Base-by-base conservation (phyloP, 2,797 vertebrate genomes). In the Sebastes kiyomatsui region DNA sequence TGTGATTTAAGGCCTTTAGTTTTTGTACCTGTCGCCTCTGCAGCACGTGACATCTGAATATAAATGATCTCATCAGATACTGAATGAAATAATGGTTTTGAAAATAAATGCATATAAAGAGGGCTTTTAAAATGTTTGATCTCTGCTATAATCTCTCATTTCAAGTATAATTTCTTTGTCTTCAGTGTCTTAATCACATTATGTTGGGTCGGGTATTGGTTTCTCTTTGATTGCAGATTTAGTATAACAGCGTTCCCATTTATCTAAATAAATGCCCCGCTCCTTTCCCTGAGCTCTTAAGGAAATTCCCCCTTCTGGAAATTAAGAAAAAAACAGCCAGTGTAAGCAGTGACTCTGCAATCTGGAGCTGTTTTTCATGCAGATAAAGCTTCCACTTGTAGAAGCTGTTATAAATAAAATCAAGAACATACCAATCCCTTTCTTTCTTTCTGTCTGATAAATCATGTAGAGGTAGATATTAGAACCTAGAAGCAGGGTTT, bases 401-500 rank as follows among this genome's bases (percentile, higher is more conserved):
- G 59, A 54, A 49, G 18, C 52, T 73, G 85, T 81, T 79, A 75
- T 77, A 74, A 81, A 85, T 78, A 82, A 67, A 83, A 79, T 64
- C 25, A 76, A 78, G 55, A 83, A 67, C 13, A 35, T 46, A 77
- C 56, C 58, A 20, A 83, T 76, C 67, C 42, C 33, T 35, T 12
- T 35, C 70, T 79, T 49, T 72, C 70, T 42, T 33, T 65, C 65
- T 75, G 11, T 75, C 82, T 83, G 72, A 52, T 5, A 65, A 75
- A 80, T 83, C 59, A 67, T 61, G 22, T 13, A 61, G 93, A 93
- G 90, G 93, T 91, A 93, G 91, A 92, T 80, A 83, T 85, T 82
- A 87, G 74, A 88, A 87, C 81, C 76, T 77, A 74, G 46, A 79
- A 79, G 78, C 78, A 83, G 72, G 76, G 42, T 56, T 80, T 61